A percentile compares a stretch with the other conserved stretches of the same genome.
Evolutionary conservation across 2,113 vertebrate genomes (phyloP).

Genomic region (Brienomyrus longianalis): DNA sequence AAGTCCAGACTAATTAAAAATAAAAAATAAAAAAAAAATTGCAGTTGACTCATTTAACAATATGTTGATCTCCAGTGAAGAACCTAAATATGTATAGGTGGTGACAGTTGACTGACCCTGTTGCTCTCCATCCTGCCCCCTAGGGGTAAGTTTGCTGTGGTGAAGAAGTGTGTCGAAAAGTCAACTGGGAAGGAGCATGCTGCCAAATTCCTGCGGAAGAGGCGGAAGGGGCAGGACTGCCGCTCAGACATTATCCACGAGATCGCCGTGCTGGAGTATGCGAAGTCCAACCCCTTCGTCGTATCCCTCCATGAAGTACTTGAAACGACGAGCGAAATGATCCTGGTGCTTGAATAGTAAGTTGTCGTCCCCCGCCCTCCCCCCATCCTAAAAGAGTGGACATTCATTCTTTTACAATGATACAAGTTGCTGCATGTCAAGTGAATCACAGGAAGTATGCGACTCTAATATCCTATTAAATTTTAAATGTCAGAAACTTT

Average conservation of each 20-base stretch:
- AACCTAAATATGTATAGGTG: neutral
- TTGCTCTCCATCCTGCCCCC: slow-evolving; percentile 11
- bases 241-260: slow-evolving; percentile 87
- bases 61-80: neutral
- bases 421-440: too few species aligned
- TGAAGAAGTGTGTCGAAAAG: slow-evolving; percentile 87
- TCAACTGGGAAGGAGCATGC: slow-evolving; percentile 81
- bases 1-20: neutral
- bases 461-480: neutral
- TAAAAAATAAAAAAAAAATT: too few species aligned
- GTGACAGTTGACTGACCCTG: slow-evolving; percentile 4
- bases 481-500: neutral
- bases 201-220: slow-evolving; percentile 90
- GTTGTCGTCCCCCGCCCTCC: slow-evolving; percentile 17
- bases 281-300: slow-evolving; percentile 76
- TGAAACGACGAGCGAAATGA: slow-evolving; percentile 80
- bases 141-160: slow-evolving; percentile 94
- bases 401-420: neutral
- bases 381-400: neutral
- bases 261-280: slow-evolving; percentile 84
- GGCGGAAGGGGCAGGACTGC: slow-evolving; percentile 87
- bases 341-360: slow-evolving; percentile 92
- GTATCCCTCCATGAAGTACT: slow-evolving; percentile 88
- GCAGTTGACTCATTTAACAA: neutral
- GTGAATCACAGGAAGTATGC: neutral